These are phyloP conservation scores for Coendou prehensilis DNA, from an alignment of 2,797 vertebrate species.

Conservation along the genomic window DNA sequence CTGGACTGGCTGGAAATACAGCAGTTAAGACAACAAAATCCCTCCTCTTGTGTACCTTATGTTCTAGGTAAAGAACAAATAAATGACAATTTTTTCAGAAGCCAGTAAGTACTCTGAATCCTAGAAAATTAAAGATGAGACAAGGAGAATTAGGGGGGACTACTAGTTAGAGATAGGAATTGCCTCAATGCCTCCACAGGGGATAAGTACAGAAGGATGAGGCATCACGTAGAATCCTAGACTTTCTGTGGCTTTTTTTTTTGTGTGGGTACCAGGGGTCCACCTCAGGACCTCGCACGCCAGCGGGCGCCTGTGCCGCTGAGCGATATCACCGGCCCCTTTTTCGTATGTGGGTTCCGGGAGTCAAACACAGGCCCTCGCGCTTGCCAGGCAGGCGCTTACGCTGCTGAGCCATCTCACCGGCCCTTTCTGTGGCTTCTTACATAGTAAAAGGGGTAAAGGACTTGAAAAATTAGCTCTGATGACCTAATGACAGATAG, in stretches of 20 bases:
- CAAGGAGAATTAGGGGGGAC: not conserved
- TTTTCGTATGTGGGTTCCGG: no score
- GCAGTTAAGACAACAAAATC: conserved; percentile 8
- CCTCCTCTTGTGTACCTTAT: not conserved
- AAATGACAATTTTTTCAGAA: not conserved
- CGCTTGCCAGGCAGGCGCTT: no score
- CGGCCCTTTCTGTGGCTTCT: not conserved
- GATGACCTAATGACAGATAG: not conserved
- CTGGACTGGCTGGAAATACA: not conserved
- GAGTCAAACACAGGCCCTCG: no score
- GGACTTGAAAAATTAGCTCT: not conserved
- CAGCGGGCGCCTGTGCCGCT: no score
- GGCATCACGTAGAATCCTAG: not conserved
- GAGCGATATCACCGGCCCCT: no score
- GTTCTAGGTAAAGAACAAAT: not conserved
- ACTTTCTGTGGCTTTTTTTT: not conserved
- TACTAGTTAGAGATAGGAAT: not conserved
- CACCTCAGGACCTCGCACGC: no score
- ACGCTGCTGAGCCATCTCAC: no score
- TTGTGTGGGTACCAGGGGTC: no score
- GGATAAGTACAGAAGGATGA: not conserved
- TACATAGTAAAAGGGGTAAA: not conserved
- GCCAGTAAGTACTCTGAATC: not conserved
- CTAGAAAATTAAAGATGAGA: not conserved
- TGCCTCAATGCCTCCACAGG: not conserved